These are phyloP conservation scores for Rhingia rostrata DNA, from an alignment of 2,888 invertebrate genomes.

Conservation along the genomic window DNA sequence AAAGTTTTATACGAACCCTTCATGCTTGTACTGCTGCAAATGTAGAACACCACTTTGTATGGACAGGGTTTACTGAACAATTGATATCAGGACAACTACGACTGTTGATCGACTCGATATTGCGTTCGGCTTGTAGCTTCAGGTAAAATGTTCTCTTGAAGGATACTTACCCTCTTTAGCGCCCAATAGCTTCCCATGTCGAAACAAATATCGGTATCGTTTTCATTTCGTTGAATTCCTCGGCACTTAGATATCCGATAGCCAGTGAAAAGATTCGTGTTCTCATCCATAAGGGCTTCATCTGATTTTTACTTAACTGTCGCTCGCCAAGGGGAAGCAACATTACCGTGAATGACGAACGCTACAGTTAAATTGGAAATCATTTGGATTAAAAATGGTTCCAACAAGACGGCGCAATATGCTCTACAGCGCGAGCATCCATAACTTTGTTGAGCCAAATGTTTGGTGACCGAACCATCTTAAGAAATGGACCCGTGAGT, in stretches of 20 bases:
- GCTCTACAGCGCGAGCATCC: too few species aligned
- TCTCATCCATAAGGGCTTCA: slow-evolving; percentile 80
- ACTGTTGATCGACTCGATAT: slow-evolving; percentile 86
- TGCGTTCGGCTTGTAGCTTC: slow-evolving; percentile 92
- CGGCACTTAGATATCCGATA: slow-evolving; percentile 78
- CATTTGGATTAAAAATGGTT: too few species aligned
- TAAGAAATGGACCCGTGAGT: too few species aligned
- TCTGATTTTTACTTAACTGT: slow-evolving; percentile 80
- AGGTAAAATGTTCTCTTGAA: slow-evolving; percentile 91
- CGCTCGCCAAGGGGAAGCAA: slow-evolving; percentile 87
- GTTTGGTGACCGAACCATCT: too few species aligned
- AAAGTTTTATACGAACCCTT: slow-evolving; percentile 94
- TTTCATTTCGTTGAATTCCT: slow-evolving; percentile 71
- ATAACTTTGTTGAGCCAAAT: too few species aligned
- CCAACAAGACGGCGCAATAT: too few species aligned
- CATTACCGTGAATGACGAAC: too few species aligned
- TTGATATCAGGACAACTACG: slow-evolving; percentile 90
- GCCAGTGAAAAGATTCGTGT: slow-evolving; percentile 88
- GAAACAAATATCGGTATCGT: slow-evolving; percentile 75
- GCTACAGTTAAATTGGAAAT: too few species aligned
- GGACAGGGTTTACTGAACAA: slow-evolving; percentile 92
- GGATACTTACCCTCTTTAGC: slow-evolving; percentile 85
- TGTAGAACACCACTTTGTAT: slow-evolving; percentile 92
- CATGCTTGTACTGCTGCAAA: slow-evolving; percentile 92
- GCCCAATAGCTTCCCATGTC: slow-evolving; percentile 81